Base-by-base conservation (phyloP, 2,797 vertebrate genomes). In the Paguma larvata region DNA sequence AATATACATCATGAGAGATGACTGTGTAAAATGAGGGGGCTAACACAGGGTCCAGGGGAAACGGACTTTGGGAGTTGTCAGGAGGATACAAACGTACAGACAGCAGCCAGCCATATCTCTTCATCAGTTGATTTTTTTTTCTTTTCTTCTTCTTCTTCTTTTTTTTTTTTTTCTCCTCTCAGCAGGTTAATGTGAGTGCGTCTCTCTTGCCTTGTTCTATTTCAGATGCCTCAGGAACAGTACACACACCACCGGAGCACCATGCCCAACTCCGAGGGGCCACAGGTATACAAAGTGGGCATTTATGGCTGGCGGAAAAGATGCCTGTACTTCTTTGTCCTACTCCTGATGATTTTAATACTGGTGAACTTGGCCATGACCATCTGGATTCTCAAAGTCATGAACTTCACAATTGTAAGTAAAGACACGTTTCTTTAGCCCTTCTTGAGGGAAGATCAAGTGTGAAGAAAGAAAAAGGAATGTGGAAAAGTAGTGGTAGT, bases 361-460 rank as follows among this genome's bases (percentile, higher is more conserved):
- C 99, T 99, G 98, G 99, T 99, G 99, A 99, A 99, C 99, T 99
- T 99, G 98, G 99, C 99, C 53, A 99, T 99, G 98, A 99, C 99
- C 98, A 99, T 99, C 99, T 99, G 99, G 99, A 99, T 99, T 98
- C 99, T 99, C 98, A 99, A 99, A 98, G 99, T 99, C 99, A 99
- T 99, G 99, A 99, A 99, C 99, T 99, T 99, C 99, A 99, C 99
- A 98, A 99, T 99, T 97, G 99, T 99, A 99, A 99, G 99, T 99
- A 97, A 87, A 88, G 78, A 25, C 27, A 16, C 23, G 9, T 63
- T 72, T 75, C n/a, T 85, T 41, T 38, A 21, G 16, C 11, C 78
- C 23, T 77, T 12, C 10, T 62, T 9, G 8, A 14, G n/a, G 65
- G 16, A 19, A 67, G 48, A 27, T 14, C 19, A 9, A 65, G 25